phyloP scores from a whole-genome alignment of 2,113 vertebrate species.

The Calonectris borealis region DNA sequence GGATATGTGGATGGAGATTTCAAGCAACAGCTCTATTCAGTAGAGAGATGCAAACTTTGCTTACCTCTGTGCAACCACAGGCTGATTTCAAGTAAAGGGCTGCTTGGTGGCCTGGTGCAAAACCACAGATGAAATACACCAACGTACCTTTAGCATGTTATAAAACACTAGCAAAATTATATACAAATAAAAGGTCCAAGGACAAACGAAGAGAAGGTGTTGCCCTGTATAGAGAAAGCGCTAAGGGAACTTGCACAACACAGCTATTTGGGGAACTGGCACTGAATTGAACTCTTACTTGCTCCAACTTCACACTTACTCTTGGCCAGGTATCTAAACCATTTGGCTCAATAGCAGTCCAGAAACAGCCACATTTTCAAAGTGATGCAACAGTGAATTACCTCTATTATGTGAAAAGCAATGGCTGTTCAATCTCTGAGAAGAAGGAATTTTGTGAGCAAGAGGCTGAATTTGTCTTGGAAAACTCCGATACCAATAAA shows the following conservation, averaged over 20 bases:
- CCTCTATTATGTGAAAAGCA: not conserved
- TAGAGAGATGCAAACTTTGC: not conserved
- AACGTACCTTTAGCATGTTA: not conserved
- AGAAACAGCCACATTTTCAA: slow-evolving; percentile 7
- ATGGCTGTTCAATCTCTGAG: not conserved
- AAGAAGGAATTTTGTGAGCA: not conserved
- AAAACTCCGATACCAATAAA: not conserved
- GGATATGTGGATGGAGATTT: not conserved
- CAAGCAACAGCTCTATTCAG: not conserved
- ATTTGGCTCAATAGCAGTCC: not conserved
- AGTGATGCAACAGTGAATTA: not conserved
- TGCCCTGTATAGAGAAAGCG: not conserved
- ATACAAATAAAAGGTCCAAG: not conserved
- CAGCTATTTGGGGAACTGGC: not conserved
- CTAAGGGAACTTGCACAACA: not conserved
- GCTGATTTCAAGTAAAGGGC: not conserved
- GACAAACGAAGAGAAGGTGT: not conserved
- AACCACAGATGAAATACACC: not conserved
- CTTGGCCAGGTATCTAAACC: not conserved
- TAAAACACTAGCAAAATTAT: not conserved
- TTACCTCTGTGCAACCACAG: not conserved
- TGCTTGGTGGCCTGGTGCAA: not conserved
- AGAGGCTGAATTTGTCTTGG: not conserved
- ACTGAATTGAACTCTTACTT: not conserved
- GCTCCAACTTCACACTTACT: not conserved